Conservation (phyloP, 2,797 vertebrate species). For the Cephalopachus bancanus region DNA sequence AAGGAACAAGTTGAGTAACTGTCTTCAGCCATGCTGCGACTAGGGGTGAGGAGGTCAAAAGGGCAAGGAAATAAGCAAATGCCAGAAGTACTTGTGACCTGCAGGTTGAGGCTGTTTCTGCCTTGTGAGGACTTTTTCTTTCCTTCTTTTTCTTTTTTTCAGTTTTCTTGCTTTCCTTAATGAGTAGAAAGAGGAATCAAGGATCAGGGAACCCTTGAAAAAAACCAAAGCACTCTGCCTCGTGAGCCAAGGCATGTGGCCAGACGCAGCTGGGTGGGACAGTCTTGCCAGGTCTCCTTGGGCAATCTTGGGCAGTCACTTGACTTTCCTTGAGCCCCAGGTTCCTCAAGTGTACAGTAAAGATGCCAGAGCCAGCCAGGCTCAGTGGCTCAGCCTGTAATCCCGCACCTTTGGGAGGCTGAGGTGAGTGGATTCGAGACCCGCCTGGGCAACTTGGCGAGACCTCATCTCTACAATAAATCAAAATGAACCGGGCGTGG, state of each 20-base stretch:
- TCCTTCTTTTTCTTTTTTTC: not conserved
- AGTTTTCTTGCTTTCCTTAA: not conserved
- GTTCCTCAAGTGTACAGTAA: not conserved
- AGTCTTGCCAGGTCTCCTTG: not conserved
- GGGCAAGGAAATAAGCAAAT: not conserved
- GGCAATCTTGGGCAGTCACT: not conserved
- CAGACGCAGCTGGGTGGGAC: not conserved
- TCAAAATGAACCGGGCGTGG: too few relatives aligned
- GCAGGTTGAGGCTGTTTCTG: not conserved
- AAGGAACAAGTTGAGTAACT: constrained; percentile 37
- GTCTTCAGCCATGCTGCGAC: not conserved
- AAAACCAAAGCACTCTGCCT: not conserved
- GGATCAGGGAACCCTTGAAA: not conserved
- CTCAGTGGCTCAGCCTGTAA: too few relatives aligned
- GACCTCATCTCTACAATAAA: too few relatives aligned
- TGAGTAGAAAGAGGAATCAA: not conserved
- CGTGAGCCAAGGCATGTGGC: not conserved
- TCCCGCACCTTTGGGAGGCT: too few relatives aligned
- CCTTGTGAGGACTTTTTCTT: not conserved
- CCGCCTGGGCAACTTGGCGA: too few relatives aligned
- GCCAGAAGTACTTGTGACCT: not conserved
- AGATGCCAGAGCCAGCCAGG: not conserved
- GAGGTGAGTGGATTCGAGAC: too few relatives aligned
- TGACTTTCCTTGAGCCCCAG: not conserved
- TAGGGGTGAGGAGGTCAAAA: not conserved